Conservation (phyloP, 2,888 invertebrate genomes). For the Anarsia innoxiella region DNA sequence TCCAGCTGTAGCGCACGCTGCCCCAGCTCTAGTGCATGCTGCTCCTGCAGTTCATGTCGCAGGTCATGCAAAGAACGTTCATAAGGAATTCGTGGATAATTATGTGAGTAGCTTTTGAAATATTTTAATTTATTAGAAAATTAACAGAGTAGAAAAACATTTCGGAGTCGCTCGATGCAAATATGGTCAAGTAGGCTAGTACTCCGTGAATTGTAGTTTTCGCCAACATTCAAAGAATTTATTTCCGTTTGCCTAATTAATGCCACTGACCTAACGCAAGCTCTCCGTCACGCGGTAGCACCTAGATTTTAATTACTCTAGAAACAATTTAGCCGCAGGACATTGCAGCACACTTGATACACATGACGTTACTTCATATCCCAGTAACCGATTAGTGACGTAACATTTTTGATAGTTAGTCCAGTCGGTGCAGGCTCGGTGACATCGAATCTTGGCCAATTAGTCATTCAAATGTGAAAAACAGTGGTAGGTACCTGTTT, state of each 20-base stretch:
- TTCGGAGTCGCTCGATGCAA: too few relatives aligned
- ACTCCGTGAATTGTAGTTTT: too few relatives aligned
- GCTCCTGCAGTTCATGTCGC: slow-evolving; percentile 19
- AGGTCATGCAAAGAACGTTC: slow-evolving; percentile 67
- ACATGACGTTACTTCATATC: slow-evolving; percentile 33
- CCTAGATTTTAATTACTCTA: slow-evolving; percentile 4
- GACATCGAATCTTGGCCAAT: slow-evolving; percentile 33
- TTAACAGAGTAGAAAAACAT: too few relatives aligned
- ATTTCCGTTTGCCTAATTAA: slow-evolving; percentile 1
- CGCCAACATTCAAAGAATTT: too few relatives aligned
- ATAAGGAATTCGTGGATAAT: slow-evolving; percentile 76
- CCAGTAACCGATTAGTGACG: slow-evolving; percentile 30
- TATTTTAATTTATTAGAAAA: too few relatives aligned
- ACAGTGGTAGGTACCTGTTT: slow-evolving; percentile 20
- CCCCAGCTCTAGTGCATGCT: slow-evolving; percentile 15
- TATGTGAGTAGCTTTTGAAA: slow-evolving; percentile 67
- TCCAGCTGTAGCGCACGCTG: slow-evolving; percentile 23
- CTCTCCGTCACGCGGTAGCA: neutral
- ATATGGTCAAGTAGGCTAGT: too few relatives aligned
- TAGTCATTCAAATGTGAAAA: slow-evolving; percentile 26
- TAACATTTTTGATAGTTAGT: slow-evolving; percentile 33
- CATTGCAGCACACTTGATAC: slow-evolving; percentile 25
- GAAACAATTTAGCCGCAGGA: slow-evolving; percentile 18
- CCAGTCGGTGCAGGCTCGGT: slow-evolving; percentile 29
- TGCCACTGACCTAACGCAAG: slow-evolving; percentile 1